phyloP scores from a whole-genome alignment of 2,888 invertebrate genomes.

The Coremacera marginata region DNA sequence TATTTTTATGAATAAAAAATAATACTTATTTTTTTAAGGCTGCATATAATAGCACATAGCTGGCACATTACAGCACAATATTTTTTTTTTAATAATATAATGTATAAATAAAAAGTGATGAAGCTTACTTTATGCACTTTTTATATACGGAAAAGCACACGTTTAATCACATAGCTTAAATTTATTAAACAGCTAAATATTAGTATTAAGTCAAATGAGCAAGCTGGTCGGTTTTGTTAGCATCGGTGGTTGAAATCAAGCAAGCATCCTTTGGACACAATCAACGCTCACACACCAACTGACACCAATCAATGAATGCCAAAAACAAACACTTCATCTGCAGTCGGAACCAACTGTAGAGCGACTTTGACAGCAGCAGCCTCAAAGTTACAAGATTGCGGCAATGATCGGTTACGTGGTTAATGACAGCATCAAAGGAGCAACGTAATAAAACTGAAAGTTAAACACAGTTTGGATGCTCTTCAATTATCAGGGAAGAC shows the following conservation, averaged over 20 bases:
- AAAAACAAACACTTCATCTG: not conserved
- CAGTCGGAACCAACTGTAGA: too few relatives aligned
- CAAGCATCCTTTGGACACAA: not conserved
- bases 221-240: not conserved
- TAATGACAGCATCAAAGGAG: constrained; percentile 6
- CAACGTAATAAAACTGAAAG: not conserved
- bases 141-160: not conserved
- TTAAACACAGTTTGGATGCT: not conserved
- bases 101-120: too few relatives aligned
- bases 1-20: too few relatives aligned
- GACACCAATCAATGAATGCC: constrained; percentile 1
- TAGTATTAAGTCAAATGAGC: not conserved
- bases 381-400: too few relatives aligned
- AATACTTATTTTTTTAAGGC: too few relatives aligned
- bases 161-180: not conserved
- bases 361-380: too few relatives aligned
- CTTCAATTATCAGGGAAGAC: not conserved
- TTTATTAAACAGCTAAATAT: not conserved
- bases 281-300: not conserved
- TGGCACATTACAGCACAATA: too few relatives aligned
- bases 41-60: too few relatives aligned
- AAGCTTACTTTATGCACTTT: too few relatives aligned
- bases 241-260: not conserved
- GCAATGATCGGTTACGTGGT: not conserved
- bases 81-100: too few relatives aligned